A percentile compares a stretch with the other conserved stretches of the same genome.
phyloP scores from a whole-genome alignment of 2,888 invertebrate genomes.

The Dorcus parallelipipedus region DNA sequence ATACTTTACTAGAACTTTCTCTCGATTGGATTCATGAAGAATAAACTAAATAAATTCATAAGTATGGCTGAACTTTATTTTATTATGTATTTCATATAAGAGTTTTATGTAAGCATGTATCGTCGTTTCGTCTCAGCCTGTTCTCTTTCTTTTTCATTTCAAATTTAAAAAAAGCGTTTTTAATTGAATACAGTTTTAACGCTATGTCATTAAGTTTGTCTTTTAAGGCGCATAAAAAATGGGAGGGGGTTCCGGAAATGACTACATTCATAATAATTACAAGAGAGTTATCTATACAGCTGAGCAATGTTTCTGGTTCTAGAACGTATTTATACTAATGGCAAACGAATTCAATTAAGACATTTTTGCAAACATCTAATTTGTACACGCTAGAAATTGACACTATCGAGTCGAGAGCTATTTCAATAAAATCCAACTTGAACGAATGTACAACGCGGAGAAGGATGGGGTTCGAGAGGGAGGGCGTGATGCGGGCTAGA shows the following conservation, averaged over 20 bases:
- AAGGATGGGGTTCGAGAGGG: background rate
- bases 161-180: too few species aligned
- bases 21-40: too few species aligned
- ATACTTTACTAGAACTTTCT: too few species aligned
- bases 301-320: slow-evolving; percentile 48
- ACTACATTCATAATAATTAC: slow-evolving; percentile 3
- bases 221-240: background rate
- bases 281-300: slow-evolving; percentile 23
- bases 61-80: too few species aligned
- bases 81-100: too few species aligned
- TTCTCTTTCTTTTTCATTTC: too few species aligned
- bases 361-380: slow-evolving; percentile 35
- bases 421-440: slow-evolving; percentile 46
- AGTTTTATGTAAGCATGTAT: too few species aligned
- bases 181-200: background rate
- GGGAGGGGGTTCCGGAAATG: background rate
- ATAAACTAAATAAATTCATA: too few species aligned
- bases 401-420: slow-evolving; percentile 43
- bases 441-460: slow-evolving; percentile 14
- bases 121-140: too few species aligned
- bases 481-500: slow-evolving; percentile 13
- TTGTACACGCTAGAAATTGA: slow-evolving; percentile 41
- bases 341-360: slow-evolving; percentile 36
- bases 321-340: slow-evolving; percentile 47
- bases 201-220: slow-evolving; percentile 1